These are phyloP conservation scores for Saccostrea cuccullata DNA, from an alignment of 1,140 invertebrate species.

Conservation along the genomic window DNA sequence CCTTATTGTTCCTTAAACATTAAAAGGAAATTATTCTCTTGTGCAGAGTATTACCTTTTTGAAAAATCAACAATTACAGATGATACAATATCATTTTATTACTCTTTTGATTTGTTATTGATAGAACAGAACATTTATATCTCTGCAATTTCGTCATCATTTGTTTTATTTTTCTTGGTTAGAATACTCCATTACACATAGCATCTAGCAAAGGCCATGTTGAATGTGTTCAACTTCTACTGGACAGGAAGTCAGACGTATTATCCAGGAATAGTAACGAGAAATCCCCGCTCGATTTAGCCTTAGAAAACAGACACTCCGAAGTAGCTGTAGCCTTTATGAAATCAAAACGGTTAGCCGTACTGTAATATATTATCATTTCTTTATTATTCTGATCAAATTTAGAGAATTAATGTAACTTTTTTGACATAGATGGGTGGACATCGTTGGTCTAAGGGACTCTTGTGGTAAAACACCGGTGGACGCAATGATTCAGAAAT, in stretches of 20 bases:
- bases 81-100: no score
- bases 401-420: not conserved
- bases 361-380: not conserved
- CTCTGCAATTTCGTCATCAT: not conserved
- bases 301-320: slow-evolving; percentile 46
- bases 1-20: no score
- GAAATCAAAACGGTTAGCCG: not conserved
- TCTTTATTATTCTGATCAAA: not conserved
- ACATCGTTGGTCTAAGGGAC: slow-evolving; percentile 47
- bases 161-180: not conserved
- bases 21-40: no score
- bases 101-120: no score
- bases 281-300: slow-evolving; percentile 44
- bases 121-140: no score
- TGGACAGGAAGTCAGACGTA: slow-evolving; percentile 32
- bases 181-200: slow-evolving; percentile 54
- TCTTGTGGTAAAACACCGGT: slow-evolving; percentile 43
- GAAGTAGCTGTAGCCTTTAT: slow-evolving; percentile 43
- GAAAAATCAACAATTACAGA: no score
- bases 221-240: slow-evolving; percentile 45
- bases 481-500: slow-evolving; percentile 49
- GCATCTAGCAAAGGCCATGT: slow-evolving; percentile 43
- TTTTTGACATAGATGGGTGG: slow-evolving; percentile 46
- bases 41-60: no score
- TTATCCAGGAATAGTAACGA: slow-evolving; percentile 42